These are phyloP conservation scores for Bibio marci DNA, from an alignment of 2,888 invertebrate species.

Conservation along the genomic window DNA sequence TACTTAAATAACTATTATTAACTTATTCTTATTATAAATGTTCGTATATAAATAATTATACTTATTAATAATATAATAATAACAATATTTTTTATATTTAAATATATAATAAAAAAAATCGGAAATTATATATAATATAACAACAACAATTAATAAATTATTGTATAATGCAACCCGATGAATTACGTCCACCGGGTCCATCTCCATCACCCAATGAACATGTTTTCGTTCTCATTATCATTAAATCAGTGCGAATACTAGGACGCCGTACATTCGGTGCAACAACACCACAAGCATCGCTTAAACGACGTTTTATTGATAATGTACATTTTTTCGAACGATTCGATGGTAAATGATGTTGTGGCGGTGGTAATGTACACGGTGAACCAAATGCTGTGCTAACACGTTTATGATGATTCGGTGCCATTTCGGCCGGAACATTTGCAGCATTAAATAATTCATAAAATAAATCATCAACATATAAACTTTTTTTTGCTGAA, in stretches of 20 bases:
- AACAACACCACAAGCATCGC: slow-evolving; percentile 77
- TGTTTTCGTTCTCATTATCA: slow-evolving; percentile 74
- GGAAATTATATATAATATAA: too few species aligned
- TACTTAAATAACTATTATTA: too few species aligned
- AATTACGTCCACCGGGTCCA: slow-evolving; percentile 34
- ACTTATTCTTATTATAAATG: too few species aligned
- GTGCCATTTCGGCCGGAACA: slow-evolving; percentile 76
- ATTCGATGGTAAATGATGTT: slow-evolving; percentile 37
- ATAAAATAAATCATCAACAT: slow-evolving; percentile 71
- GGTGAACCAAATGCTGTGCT: slow-evolving; percentile 60
- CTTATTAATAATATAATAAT: too few species aligned
- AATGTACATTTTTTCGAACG: slow-evolving; percentile 58
- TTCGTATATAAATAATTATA: too few species aligned
- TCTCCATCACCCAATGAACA: slow-evolving; percentile 53
- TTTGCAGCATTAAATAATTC: slow-evolving; percentile 69
- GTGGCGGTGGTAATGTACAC: slow-evolving; percentile 40
- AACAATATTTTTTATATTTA: too few species aligned
- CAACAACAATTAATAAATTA: slow-evolving; percentile 23
- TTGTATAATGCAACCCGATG: slow-evolving; percentile 33
- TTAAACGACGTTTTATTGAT: slow-evolving; percentile 63
- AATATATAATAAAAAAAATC: too few species aligned
- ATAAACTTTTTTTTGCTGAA: slow-evolving; percentile 64
- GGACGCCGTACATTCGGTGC: slow-evolving; percentile 77
- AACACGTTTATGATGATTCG: slow-evolving; percentile 68
- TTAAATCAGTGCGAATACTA: slow-evolving; percentile 72